These are phyloP conservation scores for Drosophila merina DNA, from an alignment of 2,888 invertebrate genomes.

Conservation along the genomic window DNA sequence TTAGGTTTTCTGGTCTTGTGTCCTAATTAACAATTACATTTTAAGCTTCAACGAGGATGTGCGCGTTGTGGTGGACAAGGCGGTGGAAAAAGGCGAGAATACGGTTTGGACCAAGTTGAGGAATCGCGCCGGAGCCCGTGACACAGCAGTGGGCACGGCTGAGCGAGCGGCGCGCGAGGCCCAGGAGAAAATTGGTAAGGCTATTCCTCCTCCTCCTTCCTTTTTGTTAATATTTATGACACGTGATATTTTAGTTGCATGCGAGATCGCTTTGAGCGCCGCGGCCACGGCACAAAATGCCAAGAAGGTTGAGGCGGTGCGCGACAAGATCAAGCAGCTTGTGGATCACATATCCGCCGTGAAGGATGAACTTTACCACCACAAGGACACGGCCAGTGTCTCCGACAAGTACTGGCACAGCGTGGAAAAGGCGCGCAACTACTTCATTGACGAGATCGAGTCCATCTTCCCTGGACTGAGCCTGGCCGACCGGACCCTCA, in stretches of 20 bases:
- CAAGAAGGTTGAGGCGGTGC: slow-evolving; percentile 85
- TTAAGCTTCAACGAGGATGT: slow-evolving; percentile 85
- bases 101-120: slow-evolving; percentile 86
- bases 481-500: slow-evolving; percentile 87
- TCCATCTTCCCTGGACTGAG: slow-evolving; percentile 90
- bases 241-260: slow-evolving; percentile 67
- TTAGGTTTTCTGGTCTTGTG: too few species aligned
- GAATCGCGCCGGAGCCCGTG: slow-evolving; percentile 86
- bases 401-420: slow-evolving; percentile 93
- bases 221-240: not conserved
- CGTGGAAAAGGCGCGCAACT: slow-evolving; percentile 86
- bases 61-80: slow-evolving; percentile 86
- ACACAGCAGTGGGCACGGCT: slow-evolving; percentile 85
- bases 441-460: slow-evolving; percentile 87
- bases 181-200: slow-evolving; percentile 85
- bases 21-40: not conserved
- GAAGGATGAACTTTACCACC: slow-evolving; percentile 86
- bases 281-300: slow-evolving; percentile 73
- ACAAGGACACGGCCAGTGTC: slow-evolving; percentile 86
- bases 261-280: slow-evolving; percentile 81
- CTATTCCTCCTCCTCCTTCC: accelerated
- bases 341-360: slow-evolving; percentile 86
- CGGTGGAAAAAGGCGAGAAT: slow-evolving; percentile 86
- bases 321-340: slow-evolving; percentile 85
- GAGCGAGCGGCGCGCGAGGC: slow-evolving; percentile 87